Base-by-base conservation (phyloP, 2,797 vertebrate genomes). In the Molothrus ater region DNA sequence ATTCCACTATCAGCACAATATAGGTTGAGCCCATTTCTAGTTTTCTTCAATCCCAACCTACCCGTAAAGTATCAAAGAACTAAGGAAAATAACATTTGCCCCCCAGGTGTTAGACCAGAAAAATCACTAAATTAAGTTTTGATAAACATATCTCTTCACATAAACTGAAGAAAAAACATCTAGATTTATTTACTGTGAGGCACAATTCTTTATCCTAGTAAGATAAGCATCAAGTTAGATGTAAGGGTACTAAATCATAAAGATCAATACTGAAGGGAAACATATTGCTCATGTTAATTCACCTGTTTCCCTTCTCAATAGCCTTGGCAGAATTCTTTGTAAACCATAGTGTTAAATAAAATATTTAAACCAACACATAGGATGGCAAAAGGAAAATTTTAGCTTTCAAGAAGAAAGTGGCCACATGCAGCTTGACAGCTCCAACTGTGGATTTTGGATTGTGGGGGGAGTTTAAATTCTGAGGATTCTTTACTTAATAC, bases 31-130 rank as follows among this genome's bases (percentile, higher is more conserved):
- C 17, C 13, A 51, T 72, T 72, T 79, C 50, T 54, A 81, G 24
- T 36, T n/a, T 63, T 92, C 75, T 95, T 96, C 94, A 95, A 80
- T 72, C 75, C 68, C 68, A 86, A 96, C 75, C 61, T 54, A 63
- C 18, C 92, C 65, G 48, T 71, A 80, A 86, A 69, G 38, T 64
- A 83, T n/a, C 69, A 95, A 73, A 95, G 91, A 96, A 88, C 56
- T 83, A 91, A 61, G 43, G 75, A 94, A 92, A 93, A 90, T 5
- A 95, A 64, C 45, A 93, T 74, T 73, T 72, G n/a, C 24, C 64
- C 34, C 40, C 45, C 26, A n/a, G 13, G 45, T 50, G 56, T 65
- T 91, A 82, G 86, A 92, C 21, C 40, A 89, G 87, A 82, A 80
- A 92, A 93, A 84, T 43, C 34, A 70, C 29, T 63, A 59, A 86